Conservation (phyloP, 2,797 vertebrate genomes). For the Coccyzus lansbergi region DNA sequence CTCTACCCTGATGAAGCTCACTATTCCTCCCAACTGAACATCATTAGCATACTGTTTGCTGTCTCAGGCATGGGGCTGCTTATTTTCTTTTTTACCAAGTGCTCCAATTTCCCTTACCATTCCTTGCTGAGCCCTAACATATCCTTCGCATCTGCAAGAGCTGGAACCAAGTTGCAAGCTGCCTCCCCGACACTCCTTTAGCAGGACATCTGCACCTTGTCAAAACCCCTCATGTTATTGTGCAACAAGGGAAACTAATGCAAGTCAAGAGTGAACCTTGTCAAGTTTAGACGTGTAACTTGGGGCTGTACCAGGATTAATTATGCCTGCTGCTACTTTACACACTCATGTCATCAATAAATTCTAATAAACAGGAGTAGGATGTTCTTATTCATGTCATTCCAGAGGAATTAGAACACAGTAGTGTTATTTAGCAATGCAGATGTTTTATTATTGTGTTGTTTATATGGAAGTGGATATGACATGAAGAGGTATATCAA, state of each 20-base stretch:
- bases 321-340: constrained; percentile 74
- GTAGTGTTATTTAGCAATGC: constrained; percentile 76
- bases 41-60: constrained; percentile 7
- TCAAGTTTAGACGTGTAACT: constrained; percentile 69
- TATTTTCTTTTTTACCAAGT: neutral
- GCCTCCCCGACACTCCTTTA: neutral
- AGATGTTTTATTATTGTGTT: constrained; percentile 76
- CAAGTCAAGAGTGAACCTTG: constrained; percentile 66
- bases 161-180: neutral
- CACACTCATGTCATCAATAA: constrained; percentile 72
- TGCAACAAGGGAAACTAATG: neutral
- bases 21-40: constrained; percentile 6
- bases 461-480: constrained; percentile 76
- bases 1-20: neutral
- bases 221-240: neutral
- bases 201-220: constrained; percentile 49
- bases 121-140: neutral
- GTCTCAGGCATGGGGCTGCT: neutral
- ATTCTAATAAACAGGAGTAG: constrained; percentile 77
- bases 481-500: constrained; percentile 74
- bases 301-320: constrained; percentile 72
- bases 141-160: neutral
- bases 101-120: neutral
- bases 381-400: constrained; percentile 75
- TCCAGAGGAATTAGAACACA: constrained; percentile 77